phyloP scores from a whole-genome alignment of 2,113 vertebrate genomes.

The Ibidorhyncha struthersii region DNA sequence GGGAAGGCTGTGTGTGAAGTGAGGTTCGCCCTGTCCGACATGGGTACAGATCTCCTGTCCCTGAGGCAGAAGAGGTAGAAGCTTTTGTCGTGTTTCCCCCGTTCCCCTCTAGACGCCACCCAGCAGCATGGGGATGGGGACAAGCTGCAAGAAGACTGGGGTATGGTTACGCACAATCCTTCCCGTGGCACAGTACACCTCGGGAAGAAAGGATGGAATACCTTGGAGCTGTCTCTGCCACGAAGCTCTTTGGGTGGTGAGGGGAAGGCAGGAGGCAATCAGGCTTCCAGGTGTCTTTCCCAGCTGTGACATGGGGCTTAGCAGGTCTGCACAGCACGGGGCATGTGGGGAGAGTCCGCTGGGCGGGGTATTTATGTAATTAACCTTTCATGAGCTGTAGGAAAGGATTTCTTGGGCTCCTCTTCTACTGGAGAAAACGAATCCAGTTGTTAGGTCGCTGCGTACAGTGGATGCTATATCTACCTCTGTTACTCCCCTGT shows the following conservation, averaged over 20 bases:
- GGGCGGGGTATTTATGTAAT: neutral
- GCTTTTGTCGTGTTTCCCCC: fast-evolving
- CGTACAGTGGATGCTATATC: fast-evolving
- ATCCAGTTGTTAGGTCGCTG: neutral
- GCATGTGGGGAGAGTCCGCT: fast-evolving
- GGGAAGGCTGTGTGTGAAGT: neutral
- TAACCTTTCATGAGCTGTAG: neutral
- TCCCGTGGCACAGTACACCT: neutral
- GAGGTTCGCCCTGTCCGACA: fast-evolving
- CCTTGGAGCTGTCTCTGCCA: neutral
- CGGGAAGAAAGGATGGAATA: neutral
- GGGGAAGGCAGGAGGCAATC: fast-evolving
- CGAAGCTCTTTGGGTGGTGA: neutral
- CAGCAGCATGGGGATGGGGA: neutral
- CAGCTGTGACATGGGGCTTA: fast-evolving
- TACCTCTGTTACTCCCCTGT: neutral
- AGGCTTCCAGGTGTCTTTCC: neutral
- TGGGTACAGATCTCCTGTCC: neutral
- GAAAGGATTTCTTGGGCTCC: neutral
- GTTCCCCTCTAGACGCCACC: neutral
- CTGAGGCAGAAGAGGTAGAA: neutral
- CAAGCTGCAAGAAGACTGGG: neutral
- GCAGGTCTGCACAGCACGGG: fast-evolving
- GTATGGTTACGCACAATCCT: fast-evolving
- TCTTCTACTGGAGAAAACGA: neutral